Conservation (phyloP, 2,888 invertebrate species). For the Caenorhabditis becei region DNA sequence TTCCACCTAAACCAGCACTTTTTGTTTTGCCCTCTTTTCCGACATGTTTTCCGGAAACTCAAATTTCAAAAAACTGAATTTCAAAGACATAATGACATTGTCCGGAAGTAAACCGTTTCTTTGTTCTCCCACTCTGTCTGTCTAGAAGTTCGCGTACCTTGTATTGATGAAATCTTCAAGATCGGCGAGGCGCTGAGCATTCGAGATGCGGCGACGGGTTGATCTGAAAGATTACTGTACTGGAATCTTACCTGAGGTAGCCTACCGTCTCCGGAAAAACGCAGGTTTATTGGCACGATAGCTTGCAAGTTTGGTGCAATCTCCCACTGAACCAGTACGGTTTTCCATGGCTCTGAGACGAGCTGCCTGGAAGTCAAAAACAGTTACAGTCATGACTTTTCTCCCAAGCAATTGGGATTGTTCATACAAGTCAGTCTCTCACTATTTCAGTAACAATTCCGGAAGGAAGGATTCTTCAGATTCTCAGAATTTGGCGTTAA, state of each 20-base stretch:
- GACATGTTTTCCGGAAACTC: no score
- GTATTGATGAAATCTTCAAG: conserved; percentile 74
- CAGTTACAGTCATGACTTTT: neutral
- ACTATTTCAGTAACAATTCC: conserved; percentile 3
- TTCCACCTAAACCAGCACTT: neutral
- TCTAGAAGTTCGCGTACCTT: no score
- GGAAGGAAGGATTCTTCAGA: neutral
- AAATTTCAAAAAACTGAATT: no score
- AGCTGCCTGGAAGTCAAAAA: conserved; percentile 61
- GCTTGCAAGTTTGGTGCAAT: conserved; percentile 66
- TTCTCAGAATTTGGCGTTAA: neutral
- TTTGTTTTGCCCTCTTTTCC: neutral
- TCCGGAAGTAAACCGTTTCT: no score
- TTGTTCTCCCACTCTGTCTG: no score
- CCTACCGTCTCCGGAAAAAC: conserved; percentile 70
- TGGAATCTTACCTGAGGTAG: neutral
- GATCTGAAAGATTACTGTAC: conserved; percentile 56
- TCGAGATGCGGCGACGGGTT: conserved; percentile 71
- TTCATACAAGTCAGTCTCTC: no score
- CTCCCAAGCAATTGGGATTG: no score
- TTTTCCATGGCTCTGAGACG: conserved; percentile 71
- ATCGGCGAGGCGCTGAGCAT: conserved; percentile 73
- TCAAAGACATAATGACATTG: no score
- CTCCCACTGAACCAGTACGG: conserved; percentile 70
- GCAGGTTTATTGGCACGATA: conserved; percentile 64